Conservation (phyloP, 1,140 invertebrate species). For the Chionoecetes opilio region DNA sequence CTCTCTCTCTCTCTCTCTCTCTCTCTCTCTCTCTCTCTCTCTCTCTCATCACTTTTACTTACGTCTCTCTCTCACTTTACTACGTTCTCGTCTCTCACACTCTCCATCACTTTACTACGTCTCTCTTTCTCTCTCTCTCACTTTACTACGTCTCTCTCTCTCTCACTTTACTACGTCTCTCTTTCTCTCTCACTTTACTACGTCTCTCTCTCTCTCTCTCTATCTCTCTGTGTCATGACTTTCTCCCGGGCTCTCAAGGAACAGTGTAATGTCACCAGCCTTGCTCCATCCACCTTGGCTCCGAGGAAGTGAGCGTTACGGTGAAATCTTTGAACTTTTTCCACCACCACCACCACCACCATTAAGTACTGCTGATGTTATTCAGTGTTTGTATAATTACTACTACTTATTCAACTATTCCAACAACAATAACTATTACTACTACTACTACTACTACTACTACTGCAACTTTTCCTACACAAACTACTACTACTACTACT, state of each 20-base stretch:
- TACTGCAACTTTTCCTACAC: background rate
- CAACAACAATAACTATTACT: too few relatives aligned
- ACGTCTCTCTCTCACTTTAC: too few relatives aligned
- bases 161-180: too few relatives aligned
- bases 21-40: conserved; percentile 6
- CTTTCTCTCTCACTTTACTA: too few relatives aligned
- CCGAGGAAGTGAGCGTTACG: background rate
- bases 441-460: background rate
- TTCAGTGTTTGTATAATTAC: too few relatives aligned
- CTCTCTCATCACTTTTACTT: background rate
- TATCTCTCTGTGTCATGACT: background rate
- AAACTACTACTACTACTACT: background rate
- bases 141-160: too few relatives aligned
- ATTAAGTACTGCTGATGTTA: too few relatives aligned
- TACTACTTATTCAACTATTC: too few relatives aligned
- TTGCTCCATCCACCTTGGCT: background rate
- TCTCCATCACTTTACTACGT: background rate
- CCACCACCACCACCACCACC: background rate
- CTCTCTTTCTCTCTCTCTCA: background rate
- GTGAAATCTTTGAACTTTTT: background rate
- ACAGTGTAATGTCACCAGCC: background rate
- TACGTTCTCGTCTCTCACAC: too few relatives aligned
- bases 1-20: too few relatives aligned
- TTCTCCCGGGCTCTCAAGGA: background rate
- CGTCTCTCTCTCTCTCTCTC: conserved; percentile 22